These are phyloP conservation scores for Panzeria rudis DNA, from an alignment of 2,888 invertebrate genomes.

Conservation along the genomic window DNA sequence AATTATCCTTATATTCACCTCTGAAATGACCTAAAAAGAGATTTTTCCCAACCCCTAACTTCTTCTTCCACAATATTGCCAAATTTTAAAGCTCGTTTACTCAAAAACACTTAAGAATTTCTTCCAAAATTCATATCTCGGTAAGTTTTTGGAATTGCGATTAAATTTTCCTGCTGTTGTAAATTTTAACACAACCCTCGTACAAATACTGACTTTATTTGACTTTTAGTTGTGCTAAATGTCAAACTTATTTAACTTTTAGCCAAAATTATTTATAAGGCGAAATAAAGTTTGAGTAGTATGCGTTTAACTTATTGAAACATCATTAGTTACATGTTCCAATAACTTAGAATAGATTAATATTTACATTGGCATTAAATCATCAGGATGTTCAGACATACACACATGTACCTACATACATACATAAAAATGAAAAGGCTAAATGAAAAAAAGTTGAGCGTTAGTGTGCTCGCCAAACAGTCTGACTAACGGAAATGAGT, in stretches of 20 bases:
- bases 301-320: conserved; percentile 24
- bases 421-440: neutral
- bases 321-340: conserved; percentile 1
- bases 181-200: neutral
- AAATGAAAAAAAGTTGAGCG: neutral
- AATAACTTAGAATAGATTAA: conserved; percentile 1
- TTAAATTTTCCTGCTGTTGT: too few species aligned
- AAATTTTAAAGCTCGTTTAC: too few species aligned
- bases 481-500: too few species aligned
- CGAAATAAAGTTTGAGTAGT: conserved; percentile 23
- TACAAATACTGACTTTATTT: neutral
- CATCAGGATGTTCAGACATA: neutral
- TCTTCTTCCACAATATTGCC: too few species aligned
- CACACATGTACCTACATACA: neutral
- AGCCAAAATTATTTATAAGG: conserved; percentile 12
- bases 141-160: too few species aligned
- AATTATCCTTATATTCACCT: too few species aligned
- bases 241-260: conserved; percentile 28
- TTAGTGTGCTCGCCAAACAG: too few species aligned
- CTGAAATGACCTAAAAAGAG: too few species aligned
- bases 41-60: too few species aligned
- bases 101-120: too few species aligned
- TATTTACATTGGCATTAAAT: conserved; percentile 1
- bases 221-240: conserved; percentile 11
- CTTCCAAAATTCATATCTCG: too few species aligned